Percentiles rank a stretch among this genome's conserved stretches.
phyloP scores from a whole-genome alignment of 2,113 vertebrate genomes.

The Larimichthys polyactis region DNA sequence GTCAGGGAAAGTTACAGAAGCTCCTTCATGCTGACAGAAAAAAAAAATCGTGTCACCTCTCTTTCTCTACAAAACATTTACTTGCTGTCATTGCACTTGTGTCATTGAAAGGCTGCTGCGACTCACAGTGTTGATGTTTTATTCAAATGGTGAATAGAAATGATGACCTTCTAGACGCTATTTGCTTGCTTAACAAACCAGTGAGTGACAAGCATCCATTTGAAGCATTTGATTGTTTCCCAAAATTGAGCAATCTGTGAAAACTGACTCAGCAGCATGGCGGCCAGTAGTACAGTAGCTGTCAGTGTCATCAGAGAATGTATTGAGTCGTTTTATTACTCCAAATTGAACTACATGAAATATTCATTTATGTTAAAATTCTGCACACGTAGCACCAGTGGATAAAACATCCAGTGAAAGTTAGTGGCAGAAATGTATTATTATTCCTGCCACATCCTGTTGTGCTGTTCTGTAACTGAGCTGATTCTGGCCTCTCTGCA shows the following conservation, averaged over 20 bases:
- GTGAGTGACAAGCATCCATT: neutral
- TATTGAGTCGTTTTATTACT: neutral
- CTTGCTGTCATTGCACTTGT: no score
- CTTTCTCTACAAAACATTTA: neutral
- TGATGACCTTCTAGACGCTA: neutral
- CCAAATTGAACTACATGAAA: neutral
- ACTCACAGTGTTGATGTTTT: no score
- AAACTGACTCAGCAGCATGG: neutral
- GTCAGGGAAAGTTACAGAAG: constrained; percentile 8
- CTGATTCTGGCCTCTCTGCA: neutral
- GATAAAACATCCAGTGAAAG: neutral
- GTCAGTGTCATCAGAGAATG: neutral
- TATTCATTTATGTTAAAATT: neutral
- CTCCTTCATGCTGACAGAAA: neutral
- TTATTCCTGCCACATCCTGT: constrained; percentile 1
- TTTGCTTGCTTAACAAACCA: neutral
- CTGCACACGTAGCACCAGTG: neutral
- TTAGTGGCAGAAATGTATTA: neutral
- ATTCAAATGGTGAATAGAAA: neutral
- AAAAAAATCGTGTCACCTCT: neutral
- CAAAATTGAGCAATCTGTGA: neutral
- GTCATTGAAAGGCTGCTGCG: neutral
- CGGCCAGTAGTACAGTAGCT: neutral
- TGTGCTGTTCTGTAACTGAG: neutral
- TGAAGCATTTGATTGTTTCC: neutral